A percentile compares a stretch with the other conserved stretches of the same genome.
Conservation (phyloP, 2,888 invertebrate genomes). For the Aelia acuminata region DNA sequence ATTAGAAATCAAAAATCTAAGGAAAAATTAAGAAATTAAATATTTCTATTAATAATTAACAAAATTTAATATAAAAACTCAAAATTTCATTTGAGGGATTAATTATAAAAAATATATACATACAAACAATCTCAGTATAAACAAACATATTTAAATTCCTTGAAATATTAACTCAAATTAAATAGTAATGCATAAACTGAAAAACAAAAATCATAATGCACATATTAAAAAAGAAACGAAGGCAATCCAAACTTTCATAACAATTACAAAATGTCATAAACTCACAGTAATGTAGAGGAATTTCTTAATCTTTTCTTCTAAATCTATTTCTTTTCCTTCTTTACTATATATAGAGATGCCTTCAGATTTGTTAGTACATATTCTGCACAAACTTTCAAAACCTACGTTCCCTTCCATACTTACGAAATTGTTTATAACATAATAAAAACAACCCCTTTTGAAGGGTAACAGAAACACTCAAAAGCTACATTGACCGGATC, state of each 20-base stretch:
- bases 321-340: conserved; percentile 77
- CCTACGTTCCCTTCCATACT: conserved; percentile 38
- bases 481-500: conserved; percentile 52
- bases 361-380: conserved; percentile 75
- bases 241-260: background rate
- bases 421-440: conserved; percentile 47
- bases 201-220: background rate
- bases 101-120: background rate
- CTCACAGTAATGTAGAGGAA: conserved; percentile 79
- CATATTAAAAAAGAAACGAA: background rate
- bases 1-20: background rate
- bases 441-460: conserved; percentile 58
- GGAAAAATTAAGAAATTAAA: background rate
- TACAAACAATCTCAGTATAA: background rate
- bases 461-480: conserved; percentile 45
- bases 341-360: conserved; percentile 77
- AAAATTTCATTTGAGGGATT: background rate
- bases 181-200: background rate
- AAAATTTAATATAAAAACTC: too few relatives aligned
- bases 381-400: conserved; percentile 72
- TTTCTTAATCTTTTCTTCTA: conserved; percentile 78
- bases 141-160: background rate
- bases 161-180: background rate
- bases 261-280: conserved; percentile 62
- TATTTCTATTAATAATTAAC: too few relatives aligned